Percentiles rank a stretch among this genome's conserved stretches.
phyloP scores from a whole-genome alignment of 2,113 vertebrate species.

The Nesogale talazaci region DNA sequence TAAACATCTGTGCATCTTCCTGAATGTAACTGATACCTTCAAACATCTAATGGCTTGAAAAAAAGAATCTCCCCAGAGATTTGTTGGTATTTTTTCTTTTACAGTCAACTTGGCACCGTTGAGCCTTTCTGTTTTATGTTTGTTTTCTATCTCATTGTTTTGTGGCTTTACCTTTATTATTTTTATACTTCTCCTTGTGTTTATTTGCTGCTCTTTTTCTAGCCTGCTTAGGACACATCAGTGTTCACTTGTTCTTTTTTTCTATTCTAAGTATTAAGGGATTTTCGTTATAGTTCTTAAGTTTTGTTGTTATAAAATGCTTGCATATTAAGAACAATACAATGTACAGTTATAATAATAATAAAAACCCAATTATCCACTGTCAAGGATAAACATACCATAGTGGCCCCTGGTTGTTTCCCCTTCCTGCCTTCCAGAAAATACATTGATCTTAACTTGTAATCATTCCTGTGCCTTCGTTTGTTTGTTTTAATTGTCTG shows the following conservation, averaged over 20 bases:
- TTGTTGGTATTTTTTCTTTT: not conserved
- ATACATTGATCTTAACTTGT: not conserved
- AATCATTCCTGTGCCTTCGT: not conserved
- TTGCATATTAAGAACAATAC: too few relatives aligned
- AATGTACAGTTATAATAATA: too few relatives aligned
- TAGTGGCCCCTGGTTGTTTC: not conserved
- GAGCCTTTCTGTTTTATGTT: not conserved
- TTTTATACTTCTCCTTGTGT: not conserved
- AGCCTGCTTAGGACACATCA: not conserved
- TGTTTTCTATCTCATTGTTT: not conserved
- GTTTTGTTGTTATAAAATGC: too few relatives aligned
- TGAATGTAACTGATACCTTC: too few relatives aligned
- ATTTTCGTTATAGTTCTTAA: too few relatives aligned
- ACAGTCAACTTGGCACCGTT: not conserved
- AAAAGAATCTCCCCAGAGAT: conserved; percentile 3
- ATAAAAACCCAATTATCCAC: too few relatives aligned
- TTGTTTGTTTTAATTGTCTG: not conserved
- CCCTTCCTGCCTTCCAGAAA: not conserved
- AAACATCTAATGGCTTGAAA: not conserved
- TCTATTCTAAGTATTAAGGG: too few relatives aligned
- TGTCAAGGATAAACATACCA: too few relatives aligned
- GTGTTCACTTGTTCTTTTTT: too few relatives aligned
- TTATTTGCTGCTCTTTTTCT: not conserved
- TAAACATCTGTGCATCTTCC: not conserved
- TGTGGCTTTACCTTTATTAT: not conserved